Conservation (phyloP, 2,888 invertebrate genomes). For the Drosophila paranaensis region DNA sequence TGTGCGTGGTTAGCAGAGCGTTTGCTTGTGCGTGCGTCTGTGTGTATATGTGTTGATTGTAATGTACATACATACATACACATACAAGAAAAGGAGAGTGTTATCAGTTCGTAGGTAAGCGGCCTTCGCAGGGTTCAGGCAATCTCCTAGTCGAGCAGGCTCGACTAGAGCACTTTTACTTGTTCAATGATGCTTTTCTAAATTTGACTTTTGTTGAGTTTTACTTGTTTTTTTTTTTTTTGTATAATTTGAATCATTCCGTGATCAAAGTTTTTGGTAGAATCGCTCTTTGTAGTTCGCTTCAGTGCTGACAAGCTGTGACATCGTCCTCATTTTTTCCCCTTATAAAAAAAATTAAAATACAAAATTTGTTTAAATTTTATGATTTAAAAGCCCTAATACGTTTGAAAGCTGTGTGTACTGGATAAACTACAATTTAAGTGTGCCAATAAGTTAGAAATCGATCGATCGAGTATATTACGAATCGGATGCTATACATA, state of each 20-base stretch:
- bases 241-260: conserved; percentile 1
- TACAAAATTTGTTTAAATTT: neutral
- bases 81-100: too few species aligned
- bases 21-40: too few species aligned
- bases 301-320: conserved; percentile 16
- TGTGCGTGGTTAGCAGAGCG: too few species aligned
- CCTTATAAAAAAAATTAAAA: neutral
- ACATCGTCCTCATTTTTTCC: neutral
- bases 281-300: conserved; percentile 1
- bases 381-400: neutral
- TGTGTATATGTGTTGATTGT: too few species aligned
- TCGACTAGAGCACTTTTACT: too few species aligned
- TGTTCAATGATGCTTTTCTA: too few species aligned
- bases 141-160: too few species aligned
- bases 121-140: too few species aligned
- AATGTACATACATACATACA: too few species aligned
- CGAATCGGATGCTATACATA: neutral
- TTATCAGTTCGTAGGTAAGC: too few species aligned
- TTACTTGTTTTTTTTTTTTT: neutral
- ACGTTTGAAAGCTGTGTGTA: neutral
- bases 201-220: too few species aligned
- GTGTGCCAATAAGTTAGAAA: conserved; percentile 19
- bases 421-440: neutral
- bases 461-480: neutral
- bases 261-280: conserved; percentile 7